Conservation (phyloP, 2,888 invertebrate species). For the Cephus pygmeus region DNA sequence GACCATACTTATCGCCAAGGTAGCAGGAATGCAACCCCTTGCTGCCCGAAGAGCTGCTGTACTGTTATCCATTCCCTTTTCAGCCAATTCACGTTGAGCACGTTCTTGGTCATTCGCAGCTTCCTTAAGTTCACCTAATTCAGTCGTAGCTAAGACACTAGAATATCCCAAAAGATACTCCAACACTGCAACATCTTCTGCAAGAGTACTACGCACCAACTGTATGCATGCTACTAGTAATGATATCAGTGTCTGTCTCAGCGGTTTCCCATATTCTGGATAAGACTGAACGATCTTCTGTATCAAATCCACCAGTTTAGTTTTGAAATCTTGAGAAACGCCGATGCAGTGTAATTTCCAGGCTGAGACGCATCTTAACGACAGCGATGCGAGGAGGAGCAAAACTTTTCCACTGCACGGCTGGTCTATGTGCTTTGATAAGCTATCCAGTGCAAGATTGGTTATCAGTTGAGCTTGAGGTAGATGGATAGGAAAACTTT, state of each 20-base stretch:
- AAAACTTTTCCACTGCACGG: constrained; percentile 47
- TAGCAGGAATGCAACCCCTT: constrained; percentile 55
- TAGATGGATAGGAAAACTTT: constrained; percentile 43
- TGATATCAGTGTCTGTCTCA: constrained; percentile 57
- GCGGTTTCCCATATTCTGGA: constrained; percentile 49
- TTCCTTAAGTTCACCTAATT: constrained; percentile 54
- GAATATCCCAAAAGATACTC: constrained; percentile 58
- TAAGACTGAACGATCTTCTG: constrained; percentile 58
- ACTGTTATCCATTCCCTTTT: constrained; percentile 29
- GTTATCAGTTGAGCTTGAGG: constrained; percentile 51
- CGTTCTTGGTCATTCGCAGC: constrained; percentile 34
- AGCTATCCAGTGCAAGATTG: constrained; percentile 48
- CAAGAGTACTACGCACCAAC: constrained; percentile 49
- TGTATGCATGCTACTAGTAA: constrained; percentile 55
- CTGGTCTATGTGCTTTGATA: constrained; percentile 50
- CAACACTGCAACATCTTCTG: constrained; percentile 46
- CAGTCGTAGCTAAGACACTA: constrained; percentile 52
- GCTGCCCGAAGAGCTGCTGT: constrained; percentile 36
- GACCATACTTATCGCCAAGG: constrained; percentile 55
- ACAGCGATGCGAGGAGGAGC: constrained; percentile 55
- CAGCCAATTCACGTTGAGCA: constrained; percentile 25
- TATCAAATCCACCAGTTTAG: constrained; percentile 48
- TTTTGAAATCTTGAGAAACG: constrained; percentile 41
- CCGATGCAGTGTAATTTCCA: constrained; percentile 55
- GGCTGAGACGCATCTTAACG: constrained; percentile 55